Base-by-base conservation (phyloP, 2,797 vertebrate genomes). In the Naso thynnoides region DNA sequence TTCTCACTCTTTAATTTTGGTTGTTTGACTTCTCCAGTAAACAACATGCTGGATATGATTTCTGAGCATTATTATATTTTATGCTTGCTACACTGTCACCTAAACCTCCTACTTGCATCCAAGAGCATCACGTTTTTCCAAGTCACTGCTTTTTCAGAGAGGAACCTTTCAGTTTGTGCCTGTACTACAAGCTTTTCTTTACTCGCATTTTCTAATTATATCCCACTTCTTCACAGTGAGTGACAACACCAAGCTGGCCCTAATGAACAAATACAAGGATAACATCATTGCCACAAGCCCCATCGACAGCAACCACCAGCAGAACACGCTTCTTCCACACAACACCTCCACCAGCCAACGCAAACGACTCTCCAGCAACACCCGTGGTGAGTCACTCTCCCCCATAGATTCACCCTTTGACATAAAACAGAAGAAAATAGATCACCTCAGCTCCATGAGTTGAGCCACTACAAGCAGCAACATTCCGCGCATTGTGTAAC, bases 231-330 rank as follows among this genome's bases (percentile, higher is more conserved):
- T 47, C 41, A 57, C 94, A 97, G 98, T 97, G 79, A 97, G 95
- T 0, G 98, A 99, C 76, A 98, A 96, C 1, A 98, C 97, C 89
- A 99, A 99, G 90, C 92, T 99, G 89, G 98, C 97, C 21, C 92
- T 99, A 76, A 99, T 99, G 98, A 99, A 96, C 94, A 99, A 99
- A 84, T 99, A 98, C 91, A 99, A 99, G 91, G 98, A 99, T 93
- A 99, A 97, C 90, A 98, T 99, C 93, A 99, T 99, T 0, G 97
- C 97, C 81, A 99, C 97, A 13, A 98, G 97, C 89, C 97, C 98
- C 0, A 95, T 98, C 75, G 96, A 99, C 91, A 95, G 96, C 13
- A 99, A 98, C 91, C 97, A 98, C 90, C 97, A 99, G 88, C 98
- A 98, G 87, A 96, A 98, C 89, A 99, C 97, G 0, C 91, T 99